Evolutionary conservation across 2,113 vertebrate species (phyloP).

Genomic region (Pogonocichla stellata): DNA sequence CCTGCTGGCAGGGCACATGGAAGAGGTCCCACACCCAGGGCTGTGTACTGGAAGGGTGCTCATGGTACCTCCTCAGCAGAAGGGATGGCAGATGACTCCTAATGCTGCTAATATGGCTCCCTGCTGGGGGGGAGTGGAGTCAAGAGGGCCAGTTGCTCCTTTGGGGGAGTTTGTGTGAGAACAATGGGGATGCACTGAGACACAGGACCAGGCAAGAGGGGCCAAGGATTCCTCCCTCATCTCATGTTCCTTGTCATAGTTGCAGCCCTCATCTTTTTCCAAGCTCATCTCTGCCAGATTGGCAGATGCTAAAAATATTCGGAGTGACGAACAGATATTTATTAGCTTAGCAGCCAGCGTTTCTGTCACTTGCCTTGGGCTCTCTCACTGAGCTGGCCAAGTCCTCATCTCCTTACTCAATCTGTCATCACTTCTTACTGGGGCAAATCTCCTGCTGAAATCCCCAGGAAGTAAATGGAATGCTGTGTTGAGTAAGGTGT

Average conservation of each 20-base stretch:
- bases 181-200: neutral
- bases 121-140: neutral
- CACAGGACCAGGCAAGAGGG: accelerated
- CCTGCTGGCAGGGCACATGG: neutral
- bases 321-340: neutral
- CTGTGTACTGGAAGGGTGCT: neutral
- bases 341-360: neutral
- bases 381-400: neutral
- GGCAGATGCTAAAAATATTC: neutral
- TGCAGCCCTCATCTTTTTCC: neutral
- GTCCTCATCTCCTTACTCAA: neutral
- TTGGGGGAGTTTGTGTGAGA: neutral
- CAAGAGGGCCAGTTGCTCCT: neutral
- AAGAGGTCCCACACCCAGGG: neutral
- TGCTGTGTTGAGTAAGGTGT: neutral
- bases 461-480: neutral
- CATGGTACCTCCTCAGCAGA: neutral
- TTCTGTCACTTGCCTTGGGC: neutral
- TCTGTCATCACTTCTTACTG: neutral
- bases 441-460: neutral
- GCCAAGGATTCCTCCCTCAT: neutral
- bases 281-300: neutral
- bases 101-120: neutral
- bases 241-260: neutral
- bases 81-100: neutral